Conservation (phyloP, 2,797 vertebrate genomes). For the Sebastes vulpes region DNA sequence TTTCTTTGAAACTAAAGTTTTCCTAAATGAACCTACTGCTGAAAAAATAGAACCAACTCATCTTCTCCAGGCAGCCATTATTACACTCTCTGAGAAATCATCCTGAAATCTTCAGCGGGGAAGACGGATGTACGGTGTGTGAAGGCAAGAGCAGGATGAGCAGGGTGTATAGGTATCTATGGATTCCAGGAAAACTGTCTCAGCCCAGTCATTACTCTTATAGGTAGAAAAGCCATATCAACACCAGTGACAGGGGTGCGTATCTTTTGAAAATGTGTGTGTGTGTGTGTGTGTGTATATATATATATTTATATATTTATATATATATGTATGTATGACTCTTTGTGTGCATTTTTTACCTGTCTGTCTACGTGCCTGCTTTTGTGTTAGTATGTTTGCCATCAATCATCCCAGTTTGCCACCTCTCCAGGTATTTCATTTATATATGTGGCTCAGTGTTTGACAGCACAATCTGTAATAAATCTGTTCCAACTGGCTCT, state of each 20-base stretch:
- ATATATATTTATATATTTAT: not conserved
- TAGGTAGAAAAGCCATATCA: slow-evolving; percentile 40
- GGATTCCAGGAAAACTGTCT: slow-evolving; percentile 12
- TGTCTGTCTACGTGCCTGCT: not conserved
- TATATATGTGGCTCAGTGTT: slow-evolving; percentile 18
- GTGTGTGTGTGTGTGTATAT: not conserved
- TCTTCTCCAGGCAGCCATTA: not conserved
- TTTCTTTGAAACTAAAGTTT: not conserved
- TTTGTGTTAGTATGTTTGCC: slow-evolving; percentile 24
- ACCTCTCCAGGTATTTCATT: slow-evolving; percentile 32
- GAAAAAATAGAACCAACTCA: no score
- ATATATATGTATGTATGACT: not conserved
- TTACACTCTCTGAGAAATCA: slow-evolving; percentile 30
- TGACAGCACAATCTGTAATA: slow-evolving; percentile 52
- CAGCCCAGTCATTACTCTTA: slow-evolving; percentile 47
- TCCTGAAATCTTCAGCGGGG: slow-evolving; percentile 36
- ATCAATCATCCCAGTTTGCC: slow-evolving; percentile 29
- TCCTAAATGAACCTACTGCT: no score
- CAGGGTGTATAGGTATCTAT: slow-evolving; percentile 6
- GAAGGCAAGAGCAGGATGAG: slow-evolving; percentile 15
- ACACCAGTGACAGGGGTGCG: slow-evolving; percentile 10
- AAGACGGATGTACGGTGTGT: slow-evolving; percentile 23
- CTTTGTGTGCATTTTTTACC: not conserved
- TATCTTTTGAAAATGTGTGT: slow-evolving; percentile 5
- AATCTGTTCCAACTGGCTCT: slow-evolving; percentile 11